Conservation (phyloP, 1,140 invertebrate genomes). For the Rhagoletis pomonella region DNA sequence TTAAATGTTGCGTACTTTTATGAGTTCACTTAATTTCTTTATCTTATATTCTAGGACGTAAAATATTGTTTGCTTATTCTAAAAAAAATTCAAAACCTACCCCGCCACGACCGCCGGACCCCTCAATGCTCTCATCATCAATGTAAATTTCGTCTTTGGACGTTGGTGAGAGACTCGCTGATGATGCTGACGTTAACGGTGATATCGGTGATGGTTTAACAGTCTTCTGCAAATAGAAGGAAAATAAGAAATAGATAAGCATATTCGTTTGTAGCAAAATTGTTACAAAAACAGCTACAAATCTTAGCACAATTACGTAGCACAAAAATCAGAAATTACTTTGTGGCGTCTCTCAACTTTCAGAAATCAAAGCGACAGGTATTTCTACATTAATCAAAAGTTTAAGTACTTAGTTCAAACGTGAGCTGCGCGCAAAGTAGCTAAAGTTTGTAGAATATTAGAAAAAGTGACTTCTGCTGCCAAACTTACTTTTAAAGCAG, state of each 20-base stretch:
- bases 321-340: background rate
- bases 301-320: too few relatives aligned
- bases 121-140: conserved; percentile 75
- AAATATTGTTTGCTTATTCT: too few relatives aligned
- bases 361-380: background rate
- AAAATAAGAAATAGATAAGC: too few relatives aligned
- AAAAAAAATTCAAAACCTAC: conserved; percentile 65
- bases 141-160: conserved; percentile 74
- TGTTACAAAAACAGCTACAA: too few relatives aligned
- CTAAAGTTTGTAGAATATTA: too few relatives aligned
- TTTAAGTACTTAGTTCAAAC: background rate
- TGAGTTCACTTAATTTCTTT: too few relatives aligned
- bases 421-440: background rate
- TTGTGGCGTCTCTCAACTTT: background rate
- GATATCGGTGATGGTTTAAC: conserved; percentile 63
- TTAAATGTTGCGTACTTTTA: too few relatives aligned
- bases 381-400: background rate
- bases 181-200: conserved; percentile 52
- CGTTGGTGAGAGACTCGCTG: conserved; percentile 54
- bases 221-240: conserved; percentile 71
- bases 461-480: too few relatives aligned
- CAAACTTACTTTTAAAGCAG: too few relatives aligned
- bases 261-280: too few relatives aligned
- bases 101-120: conserved; percentile 74
- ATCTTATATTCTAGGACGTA: too few relatives aligned